Evolutionary conservation across 2,113 vertebrate species (phyloP), one percentile per base, ranked within the genome.

Genomic region (Saccopteryx bilineata): DNA sequence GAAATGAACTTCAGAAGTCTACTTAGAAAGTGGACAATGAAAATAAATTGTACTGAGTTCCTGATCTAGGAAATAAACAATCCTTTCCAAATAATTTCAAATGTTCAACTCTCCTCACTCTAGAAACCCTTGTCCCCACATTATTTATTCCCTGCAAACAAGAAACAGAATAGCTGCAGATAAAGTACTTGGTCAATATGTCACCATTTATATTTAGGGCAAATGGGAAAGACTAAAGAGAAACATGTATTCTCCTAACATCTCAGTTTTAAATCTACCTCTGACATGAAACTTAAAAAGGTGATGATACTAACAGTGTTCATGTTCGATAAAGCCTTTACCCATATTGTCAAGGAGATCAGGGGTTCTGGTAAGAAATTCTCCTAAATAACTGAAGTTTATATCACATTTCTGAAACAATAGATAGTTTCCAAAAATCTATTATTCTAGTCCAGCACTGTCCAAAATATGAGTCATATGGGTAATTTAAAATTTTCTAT

Each of bases 141-240:
- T 69, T 94, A 89, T 92, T n/a, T 8, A 89, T 66, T 26, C 17
- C 28, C 33, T 86, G 52, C 26, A 56, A 90, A 92, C 39, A 88
- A 91, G 39, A 31, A 88, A 15, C 0, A 89, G n/a, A 82, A 7
- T 5, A n/a, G 5, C 3, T 8, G 1, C 28, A 69, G 24, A 33
- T 12, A 3, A 10, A 65, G 26, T 46, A 24, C 18, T 82, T 69
- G 18, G 63, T 85, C 80, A 92, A 31, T n/a, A 69, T 61, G 31
- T 74, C 31, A n/a, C 61, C 46, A 39, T 58, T 93, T 82, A 50
- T 58, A 66, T 52, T 80, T 24, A 68, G 24, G 58, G 26, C 14
- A 63, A 75, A 0, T 48, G 24, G 52, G 63, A 86, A 68, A 74
- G 86, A 33, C 17, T 21, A 11, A 50, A 84, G 61, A 85, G n/a